phyloP scores from a whole-genome alignment of 2,888 invertebrate genomes.

The Notocelia uddmanniana region DNA sequence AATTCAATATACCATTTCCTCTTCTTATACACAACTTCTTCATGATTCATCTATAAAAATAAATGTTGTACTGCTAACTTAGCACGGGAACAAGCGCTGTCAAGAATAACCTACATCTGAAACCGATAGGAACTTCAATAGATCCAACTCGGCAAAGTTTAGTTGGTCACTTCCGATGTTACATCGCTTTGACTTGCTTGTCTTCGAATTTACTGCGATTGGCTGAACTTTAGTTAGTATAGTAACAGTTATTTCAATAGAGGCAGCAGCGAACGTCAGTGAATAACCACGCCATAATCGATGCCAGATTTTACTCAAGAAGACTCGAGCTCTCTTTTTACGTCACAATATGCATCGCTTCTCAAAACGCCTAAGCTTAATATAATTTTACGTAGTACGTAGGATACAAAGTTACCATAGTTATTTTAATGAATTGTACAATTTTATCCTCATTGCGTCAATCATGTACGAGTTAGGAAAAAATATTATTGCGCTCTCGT shows the following conservation, averaged over 20 bases:
- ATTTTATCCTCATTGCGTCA: constrained; percentile 61
- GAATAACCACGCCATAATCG: constrained; percentile 63
- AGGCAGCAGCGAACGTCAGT: constrained; percentile 57
- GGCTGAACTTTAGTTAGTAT: background rate
- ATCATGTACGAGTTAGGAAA: constrained; percentile 53
- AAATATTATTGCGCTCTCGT: constrained; percentile 49
- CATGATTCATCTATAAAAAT: background rate
- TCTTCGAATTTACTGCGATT: background rate
- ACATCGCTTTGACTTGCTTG: constrained; percentile 23
- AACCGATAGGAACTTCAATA: constrained; percentile 29
- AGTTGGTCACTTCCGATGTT: constrained; percentile 25
- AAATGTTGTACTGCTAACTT: constrained; percentile 19
- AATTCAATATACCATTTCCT: too few species aligned
- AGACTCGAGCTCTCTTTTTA: constrained; percentile 50
- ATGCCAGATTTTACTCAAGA: constrained; percentile 58
- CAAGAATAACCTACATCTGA: constrained; percentile 36
- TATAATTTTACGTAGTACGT: constrained; percentile 63
- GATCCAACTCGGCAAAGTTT: constrained; percentile 9
- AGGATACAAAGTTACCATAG: constrained; percentile 79
- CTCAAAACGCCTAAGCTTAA: constrained; percentile 53
- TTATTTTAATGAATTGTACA: constrained; percentile 66
- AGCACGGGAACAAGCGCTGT: constrained; percentile 7
- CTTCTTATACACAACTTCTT: too few species aligned
- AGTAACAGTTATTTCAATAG: constrained; percentile 5
- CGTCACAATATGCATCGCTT: constrained; percentile 54